phyloP scores from a whole-genome alignment of 2,888 invertebrate genomes.

The Mamestra brassicae region DNA sequence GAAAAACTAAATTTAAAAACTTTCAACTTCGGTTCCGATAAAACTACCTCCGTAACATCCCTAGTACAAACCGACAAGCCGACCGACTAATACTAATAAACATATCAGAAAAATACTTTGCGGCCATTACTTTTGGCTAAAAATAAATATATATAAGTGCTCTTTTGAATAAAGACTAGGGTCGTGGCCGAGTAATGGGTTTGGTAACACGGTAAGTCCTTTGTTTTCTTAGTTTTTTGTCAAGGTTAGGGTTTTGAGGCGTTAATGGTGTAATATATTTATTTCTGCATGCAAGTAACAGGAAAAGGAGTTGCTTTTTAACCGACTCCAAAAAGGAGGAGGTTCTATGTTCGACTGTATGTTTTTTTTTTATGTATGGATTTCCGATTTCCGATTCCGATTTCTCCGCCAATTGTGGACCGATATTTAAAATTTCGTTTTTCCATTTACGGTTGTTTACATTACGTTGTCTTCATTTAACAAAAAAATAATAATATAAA shows the following conservation, averaged over 20 bases:
- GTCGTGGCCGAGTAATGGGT: slow-evolving; percentile 30
- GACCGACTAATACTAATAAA: slow-evolving; percentile 42
- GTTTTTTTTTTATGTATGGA: too few species aligned
- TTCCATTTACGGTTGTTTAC: too few species aligned
- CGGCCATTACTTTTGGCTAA: slow-evolving; percentile 19
- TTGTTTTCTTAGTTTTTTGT: slow-evolving; percentile 25
- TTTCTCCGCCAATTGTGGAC: too few species aligned
- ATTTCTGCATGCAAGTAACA: background rate
- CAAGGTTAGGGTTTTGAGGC: slow-evolving; percentile 8
- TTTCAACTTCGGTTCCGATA: too few species aligned
- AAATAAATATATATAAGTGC: slow-evolving; percentile 41
- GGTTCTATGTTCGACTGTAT: too few species aligned
- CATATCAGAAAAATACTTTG: slow-evolving; percentile 38
- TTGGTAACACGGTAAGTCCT: background rate
- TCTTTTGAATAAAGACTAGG: slow-evolving; percentile 11
- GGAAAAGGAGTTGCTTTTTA: background rate
- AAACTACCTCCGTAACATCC: too few species aligned
- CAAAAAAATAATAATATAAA: too few species aligned
- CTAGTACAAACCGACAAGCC: slow-evolving; percentile 16
- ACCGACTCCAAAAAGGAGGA: background rate
- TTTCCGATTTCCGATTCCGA: too few species aligned
- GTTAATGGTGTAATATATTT: background rate
- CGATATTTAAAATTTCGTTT: too few species aligned
- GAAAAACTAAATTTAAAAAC: too few species aligned
- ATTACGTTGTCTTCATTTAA: too few species aligned